Evolutionary conservation across 2,113 vertebrate species (phyloP).

Genomic region (Festucalex cinctus): DNA sequence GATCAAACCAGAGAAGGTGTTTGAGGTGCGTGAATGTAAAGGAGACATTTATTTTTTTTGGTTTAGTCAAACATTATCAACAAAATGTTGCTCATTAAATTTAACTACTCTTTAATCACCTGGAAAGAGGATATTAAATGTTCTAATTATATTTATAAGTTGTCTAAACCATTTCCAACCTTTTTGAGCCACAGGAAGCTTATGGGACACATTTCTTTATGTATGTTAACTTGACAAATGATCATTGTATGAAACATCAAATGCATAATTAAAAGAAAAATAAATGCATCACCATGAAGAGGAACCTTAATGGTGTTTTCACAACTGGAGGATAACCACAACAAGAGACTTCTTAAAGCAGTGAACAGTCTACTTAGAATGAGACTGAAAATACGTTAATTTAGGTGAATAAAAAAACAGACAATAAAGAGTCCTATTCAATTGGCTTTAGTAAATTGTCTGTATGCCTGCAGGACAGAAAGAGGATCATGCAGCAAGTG

Average conservation of each 20-base stretch:
- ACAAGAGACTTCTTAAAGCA: too few relatives aligned
- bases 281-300: too few relatives aligned
- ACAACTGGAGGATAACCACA: too few relatives aligned
- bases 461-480: conserved; percentile 1
- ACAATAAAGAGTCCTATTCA: not conserved
- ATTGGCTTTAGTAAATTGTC: not conserved
- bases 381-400: conserved; percentile 80
- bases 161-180: too few relatives aligned
- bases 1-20: conserved; percentile 82
- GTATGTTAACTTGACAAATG: too few relatives aligned
- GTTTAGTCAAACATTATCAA: not conserved
- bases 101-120: too few relatives aligned
- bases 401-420: not conserved
- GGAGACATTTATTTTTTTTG: too few relatives aligned
- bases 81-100: not conserved
- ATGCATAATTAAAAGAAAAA: too few relatives aligned
- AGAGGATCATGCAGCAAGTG: conserved; percentile 84
- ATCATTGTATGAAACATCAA: too few relatives aligned
- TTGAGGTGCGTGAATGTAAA: conserved; percentile 77
- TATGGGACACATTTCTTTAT: too few relatives aligned
- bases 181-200: too few relatives aligned
- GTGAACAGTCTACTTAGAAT: conserved; percentile 51
- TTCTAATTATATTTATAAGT: not conserved
- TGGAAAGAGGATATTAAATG: not conserved
- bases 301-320: too few relatives aligned